Percentiles rank a stretch among this genome's conserved stretches.
Evolutionary conservation across 30 jellyfish, hydroid and myxozoan genomes (phyloP).

Genomic region (Rhopilema esculentum): DNA sequence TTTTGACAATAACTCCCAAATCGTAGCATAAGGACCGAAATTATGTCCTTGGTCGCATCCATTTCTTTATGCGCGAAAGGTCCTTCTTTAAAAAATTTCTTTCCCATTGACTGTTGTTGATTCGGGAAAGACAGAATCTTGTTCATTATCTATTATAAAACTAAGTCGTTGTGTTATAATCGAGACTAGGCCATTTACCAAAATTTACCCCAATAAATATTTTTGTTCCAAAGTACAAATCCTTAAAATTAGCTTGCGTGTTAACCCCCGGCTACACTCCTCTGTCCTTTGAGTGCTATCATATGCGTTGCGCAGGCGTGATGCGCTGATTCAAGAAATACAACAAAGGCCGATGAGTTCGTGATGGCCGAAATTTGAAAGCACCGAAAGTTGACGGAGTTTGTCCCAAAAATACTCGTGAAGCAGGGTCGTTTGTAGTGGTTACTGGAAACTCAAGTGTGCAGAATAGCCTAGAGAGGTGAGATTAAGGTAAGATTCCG

Average conservation of each 20-base stretch:
- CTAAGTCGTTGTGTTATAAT: too few relatives aligned
- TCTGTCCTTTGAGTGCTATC: not conserved
- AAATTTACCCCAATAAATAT: too few relatives aligned
- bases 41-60: too few relatives aligned
- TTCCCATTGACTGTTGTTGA: too few relatives aligned
- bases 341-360: constrained; percentile 49
- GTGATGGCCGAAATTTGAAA: constrained; percentile 46
- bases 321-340: constrained; percentile 49
- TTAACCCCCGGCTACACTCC: constrained; percentile 29
- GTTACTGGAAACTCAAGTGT: constrained; percentile 59
- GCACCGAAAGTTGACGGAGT: constrained; percentile 20
- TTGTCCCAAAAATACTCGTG: constrained; percentile 36
- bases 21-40: too few relatives aligned
- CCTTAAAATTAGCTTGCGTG: not conserved
- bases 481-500: constrained; percentile 74
- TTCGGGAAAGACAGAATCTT: too few relatives aligned
- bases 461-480: constrained; percentile 44
- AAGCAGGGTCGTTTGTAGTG: constrained; percentile 23
- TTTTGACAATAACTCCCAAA: too few relatives aligned
- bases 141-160: too few relatives aligned
- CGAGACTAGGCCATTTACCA: too few relatives aligned
- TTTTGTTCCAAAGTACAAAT: too few relatives aligned
- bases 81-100: too few relatives aligned
- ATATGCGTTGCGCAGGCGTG: constrained; percentile 46
- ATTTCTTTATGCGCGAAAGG: too few relatives aligned